These are phyloP conservation scores for Bimastos eiseni DNA, from an alignment of 2,888 invertebrate genomes.

Conservation along the genomic window DNA sequence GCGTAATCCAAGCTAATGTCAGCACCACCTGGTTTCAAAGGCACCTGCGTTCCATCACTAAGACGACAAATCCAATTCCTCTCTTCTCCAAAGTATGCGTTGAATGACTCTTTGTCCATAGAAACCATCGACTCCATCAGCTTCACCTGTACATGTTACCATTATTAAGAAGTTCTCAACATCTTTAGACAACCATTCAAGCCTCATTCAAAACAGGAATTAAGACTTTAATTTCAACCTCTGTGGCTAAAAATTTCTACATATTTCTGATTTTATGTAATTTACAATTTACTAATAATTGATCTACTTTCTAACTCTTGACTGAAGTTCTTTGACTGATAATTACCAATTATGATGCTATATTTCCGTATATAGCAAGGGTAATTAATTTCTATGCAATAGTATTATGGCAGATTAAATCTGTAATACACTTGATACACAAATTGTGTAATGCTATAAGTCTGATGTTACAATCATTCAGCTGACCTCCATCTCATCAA, in stretches of 20 bases:
- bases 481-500: constrained; percentile 58
- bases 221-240: not conserved
- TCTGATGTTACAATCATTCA: not conserved
- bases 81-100: constrained; percentile 41
- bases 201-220: not conserved
- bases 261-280: not conserved
- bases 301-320: not conserved
- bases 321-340: not conserved
- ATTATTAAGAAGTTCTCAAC: not conserved
- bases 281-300: not conserved
- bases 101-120: constrained; percentile 51
- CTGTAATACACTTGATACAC: not conserved
- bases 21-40: constrained; percentile 51
- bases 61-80: constrained; percentile 48
- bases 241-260: not conserved
- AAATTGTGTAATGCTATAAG: not conserved
- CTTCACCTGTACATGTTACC: constrained; percentile 48
- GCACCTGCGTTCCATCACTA: constrained; percentile 51
- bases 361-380: not conserved
- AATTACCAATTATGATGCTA: not conserved
- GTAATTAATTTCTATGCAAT: not conserved
- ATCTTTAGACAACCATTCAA: not conserved
- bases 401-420: not conserved
- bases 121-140: constrained; percentile 52
- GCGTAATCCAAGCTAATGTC: constrained; percentile 53